Percentiles rank a stretch among this genome's conserved stretches.
These are phyloP conservation scores for Sinosuthora webbiana DNA, from an alignment of 2,113 vertebrate genomes.

Conservation along the genomic window DNA sequence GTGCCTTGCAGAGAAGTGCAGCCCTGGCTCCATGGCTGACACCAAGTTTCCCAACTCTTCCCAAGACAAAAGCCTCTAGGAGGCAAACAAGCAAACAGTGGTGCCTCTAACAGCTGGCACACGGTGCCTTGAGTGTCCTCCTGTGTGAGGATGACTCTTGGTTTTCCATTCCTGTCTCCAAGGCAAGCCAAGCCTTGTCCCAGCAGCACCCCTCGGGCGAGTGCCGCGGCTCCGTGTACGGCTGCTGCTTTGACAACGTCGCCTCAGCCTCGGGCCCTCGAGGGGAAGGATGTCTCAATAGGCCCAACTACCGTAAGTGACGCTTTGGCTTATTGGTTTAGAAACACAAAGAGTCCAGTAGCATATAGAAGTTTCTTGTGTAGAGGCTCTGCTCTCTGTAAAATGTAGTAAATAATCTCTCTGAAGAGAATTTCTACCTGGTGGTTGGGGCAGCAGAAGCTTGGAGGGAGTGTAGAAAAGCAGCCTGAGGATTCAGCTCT, in stretches of 20 bases:
- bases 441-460: not conserved
- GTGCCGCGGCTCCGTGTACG: constrained; percentile 81
- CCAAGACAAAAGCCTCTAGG: not conserved
- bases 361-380: not conserved
- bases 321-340: not conserved
- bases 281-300: constrained; percentile 86
- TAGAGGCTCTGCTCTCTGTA: not conserved
- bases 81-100: not conserved
- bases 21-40: not conserved
- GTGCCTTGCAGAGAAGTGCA: not conserved
- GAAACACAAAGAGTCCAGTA: not conserved
- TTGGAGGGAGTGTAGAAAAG: not conserved
- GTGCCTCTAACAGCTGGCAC: not conserved
- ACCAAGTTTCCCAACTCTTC: not conserved
- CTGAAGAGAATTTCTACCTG: not conserved
- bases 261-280: constrained; percentile 80
- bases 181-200: constrained; percentile 56
- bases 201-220: constrained; percentile 67
- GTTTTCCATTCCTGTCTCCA: constrained; percentile 21
- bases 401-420: not conserved
- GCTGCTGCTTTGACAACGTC: constrained; percentile 88
- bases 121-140: not conserved
- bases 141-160: not conserved
- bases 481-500: not conserved
- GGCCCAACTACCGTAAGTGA: constrained; percentile 81